A percentile compares a stretch with the other conserved stretches of the same genome.
phyloP scores from a whole-genome alignment of 2,113 vertebrate species.

The Gambusia holbrooki region DNA sequence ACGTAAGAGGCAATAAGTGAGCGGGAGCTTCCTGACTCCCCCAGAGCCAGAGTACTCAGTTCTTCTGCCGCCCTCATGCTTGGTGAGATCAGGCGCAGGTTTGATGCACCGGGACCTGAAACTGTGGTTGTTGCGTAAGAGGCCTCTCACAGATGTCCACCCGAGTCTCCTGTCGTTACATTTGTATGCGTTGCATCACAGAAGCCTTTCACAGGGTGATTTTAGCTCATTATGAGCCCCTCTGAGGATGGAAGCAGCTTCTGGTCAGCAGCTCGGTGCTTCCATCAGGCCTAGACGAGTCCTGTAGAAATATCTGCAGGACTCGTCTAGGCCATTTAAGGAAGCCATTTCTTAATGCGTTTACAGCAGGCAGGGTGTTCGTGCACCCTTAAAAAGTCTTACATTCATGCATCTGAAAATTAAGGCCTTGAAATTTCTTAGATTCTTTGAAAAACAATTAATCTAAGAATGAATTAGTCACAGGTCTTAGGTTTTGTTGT shows the following conservation, averaged over 20 bases:
- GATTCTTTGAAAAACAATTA: no score
- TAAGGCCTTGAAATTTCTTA: no score
- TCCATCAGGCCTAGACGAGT: no score
- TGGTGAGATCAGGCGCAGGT: background rate
- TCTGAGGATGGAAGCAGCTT: background rate
- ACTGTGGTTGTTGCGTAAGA: constrained; percentile 5
- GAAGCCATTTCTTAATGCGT: no score
- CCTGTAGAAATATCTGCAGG: no score
- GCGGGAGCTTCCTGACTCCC: constrained; percentile 8
- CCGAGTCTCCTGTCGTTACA: background rate
- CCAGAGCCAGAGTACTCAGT: background rate
- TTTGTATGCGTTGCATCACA: background rate
- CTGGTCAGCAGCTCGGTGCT: background rate
- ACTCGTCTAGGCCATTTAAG: no score
- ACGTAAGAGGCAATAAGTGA: background rate
- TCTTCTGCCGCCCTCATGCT: background rate
- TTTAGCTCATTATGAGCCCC: background rate
- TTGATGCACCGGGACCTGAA: constrained; percentile 5
- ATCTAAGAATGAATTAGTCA: no score
- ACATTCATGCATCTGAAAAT: no score
- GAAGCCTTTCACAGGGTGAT: background rate
- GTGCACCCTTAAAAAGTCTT: no score
- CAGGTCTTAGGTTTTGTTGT: no score
- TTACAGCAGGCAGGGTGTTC: no score
- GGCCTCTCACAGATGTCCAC: background rate